A percentile compares a stretch with the other conserved stretches of the same genome.
phyloP scores from a whole-genome alignment of 2,797 vertebrate species.

The Betta splendens region DNA sequence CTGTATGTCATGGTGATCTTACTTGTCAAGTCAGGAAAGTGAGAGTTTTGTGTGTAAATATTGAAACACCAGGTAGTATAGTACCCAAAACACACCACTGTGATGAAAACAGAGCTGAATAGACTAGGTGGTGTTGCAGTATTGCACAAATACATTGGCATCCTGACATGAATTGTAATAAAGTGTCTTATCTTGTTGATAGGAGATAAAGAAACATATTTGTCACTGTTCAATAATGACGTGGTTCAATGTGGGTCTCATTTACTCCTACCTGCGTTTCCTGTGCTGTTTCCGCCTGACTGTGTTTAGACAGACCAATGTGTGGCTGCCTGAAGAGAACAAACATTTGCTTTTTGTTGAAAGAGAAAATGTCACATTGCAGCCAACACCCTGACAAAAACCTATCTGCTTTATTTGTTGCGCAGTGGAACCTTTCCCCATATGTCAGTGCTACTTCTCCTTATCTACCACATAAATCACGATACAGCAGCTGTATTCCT shows the following conservation, averaged over 20 bases:
- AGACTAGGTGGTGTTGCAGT: too few species aligned
- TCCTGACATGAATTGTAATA: background rate
- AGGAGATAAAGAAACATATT: background rate
- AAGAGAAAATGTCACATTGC: slow-evolving; percentile 9
- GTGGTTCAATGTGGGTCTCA: background rate
- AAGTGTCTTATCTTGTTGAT: background rate
- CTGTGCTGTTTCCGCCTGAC: background rate
- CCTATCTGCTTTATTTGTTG: background rate
- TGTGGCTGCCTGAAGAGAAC: background rate
- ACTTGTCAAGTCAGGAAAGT: background rate
- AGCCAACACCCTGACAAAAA: slow-evolving; percentile 11
- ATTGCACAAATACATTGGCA: too few species aligned
- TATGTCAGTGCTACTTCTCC: background rate
- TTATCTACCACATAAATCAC: background rate
- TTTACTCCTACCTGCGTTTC: slow-evolving; percentile 17
- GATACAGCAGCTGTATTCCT: background rate
- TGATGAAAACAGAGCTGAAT: too few species aligned
- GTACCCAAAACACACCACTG: background rate
- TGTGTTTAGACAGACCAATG: slow-evolving; percentile 2
- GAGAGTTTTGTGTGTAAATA: background rate
- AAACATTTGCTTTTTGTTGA: slow-evolving; percentile 10
- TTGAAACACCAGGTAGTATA: background rate
- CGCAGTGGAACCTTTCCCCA: background rate
- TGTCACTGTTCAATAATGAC: slow-evolving; percentile 5
- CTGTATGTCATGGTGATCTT: background rate